These are phyloP conservation scores for Gallinago nigripennis DNA, from an alignment of 2,797 vertebrate genomes.

Conservation along the genomic window DNA sequence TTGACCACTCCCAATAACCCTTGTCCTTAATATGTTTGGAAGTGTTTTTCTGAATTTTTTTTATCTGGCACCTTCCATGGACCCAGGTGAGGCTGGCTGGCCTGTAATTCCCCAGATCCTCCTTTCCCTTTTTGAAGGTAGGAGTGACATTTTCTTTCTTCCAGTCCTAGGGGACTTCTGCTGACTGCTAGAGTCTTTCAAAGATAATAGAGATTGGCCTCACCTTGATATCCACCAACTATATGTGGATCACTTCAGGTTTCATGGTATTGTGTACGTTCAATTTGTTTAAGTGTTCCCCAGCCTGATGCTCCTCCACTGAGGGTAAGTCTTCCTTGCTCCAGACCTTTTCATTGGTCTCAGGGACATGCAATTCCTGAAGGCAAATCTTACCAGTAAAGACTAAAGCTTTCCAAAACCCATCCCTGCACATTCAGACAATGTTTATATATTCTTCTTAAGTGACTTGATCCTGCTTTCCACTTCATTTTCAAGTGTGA, in stretches of 20 bases:
- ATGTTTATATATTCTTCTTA: neutral
- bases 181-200: neutral
- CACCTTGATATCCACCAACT: neutral
- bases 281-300: neutral
- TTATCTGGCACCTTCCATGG: neutral
- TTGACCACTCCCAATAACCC: neutral
- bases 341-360: neutral
- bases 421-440: neutral
- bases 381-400: neutral
- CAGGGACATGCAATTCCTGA: neutral
- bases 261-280: neutral
- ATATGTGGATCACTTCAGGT: neutral
- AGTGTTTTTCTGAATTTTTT: neutral
- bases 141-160: neutral
- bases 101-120: neutral
- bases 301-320: neutral
- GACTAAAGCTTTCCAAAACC: neutral
- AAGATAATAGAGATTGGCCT: neutral
- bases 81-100: rapidly evolving
- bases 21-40: neutral
- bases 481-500: neutral
- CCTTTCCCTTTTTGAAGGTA: neutral
- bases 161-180: neutral
- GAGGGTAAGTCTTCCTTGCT: neutral
- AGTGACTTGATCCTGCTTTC: neutral